Percentiles rank a stretch among this genome's conserved stretches.
These are phyloP conservation scores for Ormyrus labotus DNA, from an alignment of 2,888 invertebrate genomes.

Conservation along the genomic window DNA sequence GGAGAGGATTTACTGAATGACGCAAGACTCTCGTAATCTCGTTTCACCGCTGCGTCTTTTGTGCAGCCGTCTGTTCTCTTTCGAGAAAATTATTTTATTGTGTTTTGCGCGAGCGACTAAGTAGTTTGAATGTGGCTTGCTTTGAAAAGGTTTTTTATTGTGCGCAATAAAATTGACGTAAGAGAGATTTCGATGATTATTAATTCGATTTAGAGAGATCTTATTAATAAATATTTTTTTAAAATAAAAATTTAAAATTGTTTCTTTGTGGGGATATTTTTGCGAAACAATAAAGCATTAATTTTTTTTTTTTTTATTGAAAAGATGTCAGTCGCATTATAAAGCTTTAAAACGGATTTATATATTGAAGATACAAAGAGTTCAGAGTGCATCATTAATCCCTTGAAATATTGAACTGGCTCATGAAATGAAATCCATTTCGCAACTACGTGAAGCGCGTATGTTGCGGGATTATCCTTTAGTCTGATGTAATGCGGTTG, in stretches of 20 bases:
- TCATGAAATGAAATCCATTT: constrained; percentile 40
- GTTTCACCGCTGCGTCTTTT: not conserved
- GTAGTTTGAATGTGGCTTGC: not conserved
- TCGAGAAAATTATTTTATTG: constrained; percentile 18
- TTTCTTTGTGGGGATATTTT: too few species aligned
- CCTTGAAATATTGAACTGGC: constrained; percentile 35
- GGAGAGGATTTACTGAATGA: constrained; percentile 30
- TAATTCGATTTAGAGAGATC: too few species aligned
- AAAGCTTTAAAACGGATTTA: not conserved
- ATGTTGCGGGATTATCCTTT: constrained; percentile 24
- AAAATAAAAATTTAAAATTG: too few species aligned
- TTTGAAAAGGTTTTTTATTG: too few species aligned
- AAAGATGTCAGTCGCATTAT: not conserved
- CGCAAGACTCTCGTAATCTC: constrained; percentile 29
- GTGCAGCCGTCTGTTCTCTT: not conserved
- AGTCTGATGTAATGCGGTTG: constrained; percentile 21
- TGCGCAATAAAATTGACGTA: too few species aligned
- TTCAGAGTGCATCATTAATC: constrained; percentile 25
- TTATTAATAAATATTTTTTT: too few species aligned
- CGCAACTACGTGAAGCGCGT: not conserved
- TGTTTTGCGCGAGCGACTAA: not conserved
- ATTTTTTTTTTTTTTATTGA: too few species aligned
- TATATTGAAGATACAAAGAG: not conserved
- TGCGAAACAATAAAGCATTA: too few species aligned
- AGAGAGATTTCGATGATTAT: too few species aligned